phyloP scores from a whole-genome alignment of 2,113 vertebrate species.

The Myrmecobius fasciatus region DNA sequence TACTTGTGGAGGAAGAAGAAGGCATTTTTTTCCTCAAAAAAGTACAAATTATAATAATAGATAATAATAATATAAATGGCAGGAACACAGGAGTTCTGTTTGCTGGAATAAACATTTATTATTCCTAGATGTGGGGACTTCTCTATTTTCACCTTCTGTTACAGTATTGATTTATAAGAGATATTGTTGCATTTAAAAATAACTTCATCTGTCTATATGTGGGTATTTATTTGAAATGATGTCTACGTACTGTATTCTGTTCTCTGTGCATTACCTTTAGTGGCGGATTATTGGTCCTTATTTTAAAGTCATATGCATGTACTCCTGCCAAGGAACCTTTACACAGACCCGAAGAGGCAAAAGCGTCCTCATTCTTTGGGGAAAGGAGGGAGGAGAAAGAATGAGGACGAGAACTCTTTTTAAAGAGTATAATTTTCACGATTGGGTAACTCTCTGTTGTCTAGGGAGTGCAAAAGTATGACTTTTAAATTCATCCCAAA shows the following conservation, averaged over 20 bases:
- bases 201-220: slow-evolving; percentile 90
- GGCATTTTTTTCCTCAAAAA: slow-evolving; percentile 73
- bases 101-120: slow-evolving; percentile 94
- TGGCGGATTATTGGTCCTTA: slow-evolving; percentile 93
- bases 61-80: slow-evolving; percentile 82
- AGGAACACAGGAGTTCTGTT: slow-evolving; percentile 92
- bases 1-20: slow-evolving; percentile 65
- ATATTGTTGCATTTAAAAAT: slow-evolving; percentile 95
- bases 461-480: slow-evolving; percentile 71
- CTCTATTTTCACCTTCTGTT: slow-evolving; percentile 93
- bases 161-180: slow-evolving; percentile 96
- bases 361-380: slow-evolving; percentile 65
- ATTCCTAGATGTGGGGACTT: slow-evolving; percentile 93
- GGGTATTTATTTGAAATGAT: slow-evolving; percentile 98
- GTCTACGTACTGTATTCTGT: slow-evolving; percentile 96
- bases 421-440: slow-evolving; percentile 53
- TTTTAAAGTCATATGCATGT: slow-evolving; percentile 96
- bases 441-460: slow-evolving; percentile 79
- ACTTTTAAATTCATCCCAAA: slow-evolving; percentile 84
- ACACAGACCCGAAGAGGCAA: slow-evolving; percentile 89
- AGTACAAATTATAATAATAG: slow-evolving; percentile 84
- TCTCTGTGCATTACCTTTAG: slow-evolving; percentile 96
- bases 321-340: slow-evolving; percentile 94
- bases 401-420: slow-evolving; percentile 61
- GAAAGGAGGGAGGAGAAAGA: slow-evolving; percentile 64